Conservation (phyloP, 1,140 invertebrate genomes). For the Paraescarpia echinospica region DNA sequence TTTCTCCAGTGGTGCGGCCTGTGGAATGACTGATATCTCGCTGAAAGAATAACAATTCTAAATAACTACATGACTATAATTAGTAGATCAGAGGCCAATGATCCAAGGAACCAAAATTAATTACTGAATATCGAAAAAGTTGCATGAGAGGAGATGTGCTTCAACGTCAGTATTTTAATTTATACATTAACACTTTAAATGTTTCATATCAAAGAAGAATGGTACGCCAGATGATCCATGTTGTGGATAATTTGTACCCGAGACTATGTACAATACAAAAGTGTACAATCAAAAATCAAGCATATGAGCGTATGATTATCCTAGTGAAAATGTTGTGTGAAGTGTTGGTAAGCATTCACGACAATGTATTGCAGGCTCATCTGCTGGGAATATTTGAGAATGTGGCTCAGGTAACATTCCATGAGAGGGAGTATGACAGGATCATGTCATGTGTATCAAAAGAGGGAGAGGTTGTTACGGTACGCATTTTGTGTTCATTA, state of each 20-base stretch:
- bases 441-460: conserved; percentile 90
- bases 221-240: background rate
- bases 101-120: too few relatives aligned
- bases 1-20: too few relatives aligned
- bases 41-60: too few relatives aligned
- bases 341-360: background rate
- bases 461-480: conserved; percentile 84
- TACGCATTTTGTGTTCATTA: conserved; percentile 47
- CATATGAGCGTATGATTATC: background rate
- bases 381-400: conserved; percentile 95
- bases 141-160: too few relatives aligned
- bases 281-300: background rate
- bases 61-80: too few relatives aligned
- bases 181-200: background rate
- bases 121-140: too few relatives aligned
- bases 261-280: background rate
- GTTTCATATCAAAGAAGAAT: background rate
- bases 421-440: conserved; percentile 94
- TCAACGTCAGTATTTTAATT: too few relatives aligned
- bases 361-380: conserved; percentile 67
- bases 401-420: conserved; percentile 87
- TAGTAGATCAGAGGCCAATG: too few relatives aligned
- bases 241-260: background rate
- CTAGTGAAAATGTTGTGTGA: background rate
- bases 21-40: too few relatives aligned